Conservation (phyloP, 2,888 invertebrate species). For the Philopedon plagiatum region DNA sequence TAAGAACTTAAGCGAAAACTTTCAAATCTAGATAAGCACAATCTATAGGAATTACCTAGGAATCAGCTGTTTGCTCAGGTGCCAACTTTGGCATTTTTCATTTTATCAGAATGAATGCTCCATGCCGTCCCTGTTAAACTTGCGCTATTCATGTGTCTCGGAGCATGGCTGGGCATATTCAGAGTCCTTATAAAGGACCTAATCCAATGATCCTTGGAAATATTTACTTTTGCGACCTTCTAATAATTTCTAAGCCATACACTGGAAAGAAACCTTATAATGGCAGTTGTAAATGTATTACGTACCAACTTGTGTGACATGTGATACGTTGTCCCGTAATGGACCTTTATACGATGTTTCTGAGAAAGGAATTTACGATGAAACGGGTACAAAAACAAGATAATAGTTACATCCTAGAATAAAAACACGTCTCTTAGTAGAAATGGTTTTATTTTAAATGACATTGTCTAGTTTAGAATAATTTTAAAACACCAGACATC, state of each 20-base stretch:
- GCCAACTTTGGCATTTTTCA: too few species aligned
- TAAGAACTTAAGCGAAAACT: too few species aligned
- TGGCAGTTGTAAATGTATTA: conserved; percentile 33
- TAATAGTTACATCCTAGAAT: conserved; percentile 4
- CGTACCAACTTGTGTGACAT: conserved; percentile 24
- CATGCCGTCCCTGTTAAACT: background rate
- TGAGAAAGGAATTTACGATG: conserved; percentile 7
- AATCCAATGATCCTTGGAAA: conserved; percentile 61
- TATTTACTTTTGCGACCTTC: conserved; percentile 58
- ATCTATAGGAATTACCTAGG: too few species aligned
- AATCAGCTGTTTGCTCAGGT: too few species aligned
- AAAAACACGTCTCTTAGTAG: background rate
- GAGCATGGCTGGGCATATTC: conserved; percentile 52
- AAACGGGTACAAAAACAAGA: conserved; percentile 1
- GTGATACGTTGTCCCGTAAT: conserved; percentile 34
- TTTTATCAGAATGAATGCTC: too few species aligned
- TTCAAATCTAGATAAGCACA: too few species aligned
- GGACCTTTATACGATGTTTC: conserved; percentile 20
- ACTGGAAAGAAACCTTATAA: conserved; percentile 51
- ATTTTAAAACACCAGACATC: too few species aligned
- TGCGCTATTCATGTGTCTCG: conserved; percentile 23
- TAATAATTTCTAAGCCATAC: conserved; percentile 55
- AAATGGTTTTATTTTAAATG: background rate
- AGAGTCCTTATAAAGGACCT: conserved; percentile 60
- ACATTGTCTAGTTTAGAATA: background rate